Evolutionary conservation across 1,140 invertebrate genomes (phyloP).

Genomic region (Acromyrmex echinatior): DNA sequence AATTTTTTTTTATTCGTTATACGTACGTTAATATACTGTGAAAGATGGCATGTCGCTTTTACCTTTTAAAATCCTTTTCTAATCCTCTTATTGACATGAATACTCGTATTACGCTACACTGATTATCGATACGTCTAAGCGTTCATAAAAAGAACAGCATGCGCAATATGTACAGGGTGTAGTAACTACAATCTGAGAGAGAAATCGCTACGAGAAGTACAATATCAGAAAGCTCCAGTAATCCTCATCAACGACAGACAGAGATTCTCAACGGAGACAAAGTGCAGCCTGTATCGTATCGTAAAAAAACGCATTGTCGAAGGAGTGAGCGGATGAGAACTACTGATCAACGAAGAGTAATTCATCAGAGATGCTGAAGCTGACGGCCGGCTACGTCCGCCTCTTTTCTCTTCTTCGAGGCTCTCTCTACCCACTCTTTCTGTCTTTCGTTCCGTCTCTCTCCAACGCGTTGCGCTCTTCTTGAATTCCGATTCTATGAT

Average conservation of each 20-base stretch:
- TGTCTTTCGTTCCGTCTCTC: constrained; percentile 64
- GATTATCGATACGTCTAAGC: constrained; percentile 48
- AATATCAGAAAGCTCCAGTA: constrained; percentile 59
- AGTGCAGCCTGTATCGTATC: constrained; percentile 12
- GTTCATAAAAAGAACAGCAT: constrained; percentile 34
- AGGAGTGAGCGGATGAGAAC: constrained; percentile 76
- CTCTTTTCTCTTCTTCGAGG: constrained; percentile 70
- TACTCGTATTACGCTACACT: constrained; percentile 33
- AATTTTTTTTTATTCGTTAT: background rate
- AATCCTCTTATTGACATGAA: constrained; percentile 28
- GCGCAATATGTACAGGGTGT: background rate
- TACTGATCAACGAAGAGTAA: constrained; percentile 84
- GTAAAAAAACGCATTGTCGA: constrained; percentile 16
- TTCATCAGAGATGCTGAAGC: constrained; percentile 84
- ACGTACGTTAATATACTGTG: background rate
- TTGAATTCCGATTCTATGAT: constrained; percentile 79
- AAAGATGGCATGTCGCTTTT: background rate
- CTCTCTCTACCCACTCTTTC: constrained; percentile 69
- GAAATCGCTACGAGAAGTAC: constrained; percentile 58
- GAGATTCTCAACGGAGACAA: constrained; percentile 48
- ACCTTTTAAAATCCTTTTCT: background rate
- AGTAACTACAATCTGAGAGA: constrained; percentile 49
- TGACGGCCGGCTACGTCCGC: constrained; percentile 75
- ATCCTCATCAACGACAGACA: constrained; percentile 54
- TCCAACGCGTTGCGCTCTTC: constrained; percentile 51